phyloP scores from a whole-genome alignment of 2,888 invertebrate genomes.

The Latrodectus hesperus region DNA sequence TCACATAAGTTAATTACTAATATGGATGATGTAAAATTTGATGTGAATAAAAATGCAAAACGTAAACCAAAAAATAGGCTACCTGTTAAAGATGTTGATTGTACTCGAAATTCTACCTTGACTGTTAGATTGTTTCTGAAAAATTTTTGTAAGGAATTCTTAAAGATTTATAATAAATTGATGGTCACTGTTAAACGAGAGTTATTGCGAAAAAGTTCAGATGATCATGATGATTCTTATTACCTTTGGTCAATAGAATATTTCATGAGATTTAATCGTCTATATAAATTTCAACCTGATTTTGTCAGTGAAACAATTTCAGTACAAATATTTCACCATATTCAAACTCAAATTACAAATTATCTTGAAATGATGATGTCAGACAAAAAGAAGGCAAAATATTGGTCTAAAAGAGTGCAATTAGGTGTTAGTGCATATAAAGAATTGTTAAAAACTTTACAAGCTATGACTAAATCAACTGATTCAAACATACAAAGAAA shows the following conservation, averaged over 20 bases:
- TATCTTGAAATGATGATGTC: constrained; percentile 86
- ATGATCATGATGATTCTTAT: constrained; percentile 92
- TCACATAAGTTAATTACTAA: constrained; percentile 89
- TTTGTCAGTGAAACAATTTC: constrained; percentile 95
- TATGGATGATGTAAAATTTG: constrained; percentile 86
- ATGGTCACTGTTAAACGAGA: constrained; percentile 91
- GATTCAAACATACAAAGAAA: constrained; percentile 85
- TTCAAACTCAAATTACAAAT: constrained; percentile 92
- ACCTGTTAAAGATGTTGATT: constrained; percentile 81
- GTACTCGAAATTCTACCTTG: constrained; percentile 85
- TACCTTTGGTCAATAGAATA: constrained; percentile 95
- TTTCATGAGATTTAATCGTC: constrained; percentile 97
- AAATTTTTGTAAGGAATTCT: constrained; percentile 94
- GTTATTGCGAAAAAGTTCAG: constrained; percentile 76
- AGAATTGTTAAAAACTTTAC: constrained; percentile 89
- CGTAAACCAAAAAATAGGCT: constrained; percentile 86
- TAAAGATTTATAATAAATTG: constrained; percentile 93
- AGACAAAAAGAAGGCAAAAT: constrained; percentile 87
- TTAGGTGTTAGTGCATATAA: constrained; percentile 84
- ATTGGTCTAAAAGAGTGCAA: constrained; percentile 89
- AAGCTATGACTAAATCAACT: constrained; percentile 85
- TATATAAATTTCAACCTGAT: constrained; percentile 89
- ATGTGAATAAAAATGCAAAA: constrained; percentile 81
- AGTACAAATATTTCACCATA: constrained; percentile 92
- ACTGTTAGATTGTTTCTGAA: constrained; percentile 91